A percentile compares a stretch with the other conserved stretches of the same genome.
Evolutionary conservation across 2,888 invertebrate species (phyloP).

Genomic region (Caenorhabditis sinica): DNA sequence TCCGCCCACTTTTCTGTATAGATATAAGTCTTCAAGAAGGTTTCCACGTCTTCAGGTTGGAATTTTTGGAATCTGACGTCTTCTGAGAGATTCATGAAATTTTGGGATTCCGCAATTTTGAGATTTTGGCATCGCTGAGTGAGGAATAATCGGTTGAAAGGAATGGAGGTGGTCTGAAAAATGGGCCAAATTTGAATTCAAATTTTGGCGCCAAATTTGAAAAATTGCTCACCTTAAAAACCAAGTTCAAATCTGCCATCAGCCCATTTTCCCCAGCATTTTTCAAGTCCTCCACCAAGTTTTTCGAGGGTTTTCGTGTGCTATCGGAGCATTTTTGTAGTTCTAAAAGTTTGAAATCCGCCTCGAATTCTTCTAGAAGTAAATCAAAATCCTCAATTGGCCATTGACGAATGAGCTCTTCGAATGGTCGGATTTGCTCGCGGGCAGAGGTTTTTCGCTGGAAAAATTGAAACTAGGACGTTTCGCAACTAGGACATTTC

Average conservation of each 20-base stretch:
- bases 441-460: slow-evolving; percentile 46
- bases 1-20: slow-evolving; percentile 56
- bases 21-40: slow-evolving; percentile 34
- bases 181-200: neutral
- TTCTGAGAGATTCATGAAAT: neutral
- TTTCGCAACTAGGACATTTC: too few species aligned
- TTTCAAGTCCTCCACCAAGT: slow-evolving; percentile 8
- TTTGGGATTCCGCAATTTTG: slow-evolving; percentile 4
- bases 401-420: slow-evolving; percentile 71
- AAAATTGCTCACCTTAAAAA: slow-evolving; percentile 23
- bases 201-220: neutral
- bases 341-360: slow-evolving; percentile 51
- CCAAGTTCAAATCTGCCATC: slow-evolving; percentile 15
- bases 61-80: slow-evolving; percentile 34
- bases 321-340: slow-evolving; percentile 54
- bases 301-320: slow-evolving; percentile 30
- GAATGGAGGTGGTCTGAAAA: slow-evolving; percentile 9
- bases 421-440: slow-evolving; percentile 54
- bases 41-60: slow-evolving; percentile 10
- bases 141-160: slow-evolving; percentile 31
- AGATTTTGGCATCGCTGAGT: slow-evolving; percentile 47
- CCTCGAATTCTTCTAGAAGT: slow-evolving; percentile 64
- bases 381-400: slow-evolving; percentile 52
- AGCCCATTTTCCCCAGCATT: neutral
- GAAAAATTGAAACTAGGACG: too few species aligned